phyloP scores from a whole-genome alignment of 2,797 vertebrate species.

The Lycodopsis pacificus region DNA sequence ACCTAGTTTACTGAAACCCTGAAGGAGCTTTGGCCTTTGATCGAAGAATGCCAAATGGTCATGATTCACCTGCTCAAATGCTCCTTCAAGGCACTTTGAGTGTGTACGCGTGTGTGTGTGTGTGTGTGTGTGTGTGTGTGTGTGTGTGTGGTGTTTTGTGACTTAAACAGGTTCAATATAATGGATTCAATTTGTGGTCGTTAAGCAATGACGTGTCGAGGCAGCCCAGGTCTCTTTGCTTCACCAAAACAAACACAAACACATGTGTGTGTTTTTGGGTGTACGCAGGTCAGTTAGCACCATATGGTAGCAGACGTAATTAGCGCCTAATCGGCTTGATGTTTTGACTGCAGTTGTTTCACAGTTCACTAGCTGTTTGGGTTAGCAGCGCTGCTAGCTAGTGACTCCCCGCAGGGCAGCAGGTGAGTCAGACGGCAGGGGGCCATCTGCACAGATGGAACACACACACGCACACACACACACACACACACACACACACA shows the following conservation, averaged over 20 bases:
- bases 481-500: background rate
- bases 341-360: slow-evolving; percentile 84
- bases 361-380: slow-evolving; percentile 80
- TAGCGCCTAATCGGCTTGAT: slow-evolving; percentile 78
- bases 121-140: slow-evolving; percentile 26
- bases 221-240: slow-evolving; percentile 23
- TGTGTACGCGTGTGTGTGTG: slow-evolving; percentile 10
- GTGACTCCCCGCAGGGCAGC: slow-evolving; percentile 68
- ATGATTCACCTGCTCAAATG: background rate
- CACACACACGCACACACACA: background rate
- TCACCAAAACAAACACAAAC: slow-evolving; percentile 27
- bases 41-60: slow-evolving; percentile 3
- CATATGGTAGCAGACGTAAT: slow-evolving; percentile 81
- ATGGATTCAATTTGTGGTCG: slow-evolving; percentile 52
- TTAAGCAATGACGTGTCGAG: slow-evolving; percentile 56
- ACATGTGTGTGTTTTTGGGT: slow-evolving; percentile 51
- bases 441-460: slow-evolving; percentile 63
- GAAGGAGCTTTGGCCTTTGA: background rate
- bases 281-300: slow-evolving; percentile 70
- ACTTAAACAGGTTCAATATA: slow-evolving; percentile 30
- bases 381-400: slow-evolving; percentile 70
- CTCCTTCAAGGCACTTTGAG: slow-evolving; percentile 3
- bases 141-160: slow-evolving; percentile 18
- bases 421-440: slow-evolving; percentile 71
- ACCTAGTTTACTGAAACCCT: background rate